Evolutionary conservation across 1,140 invertebrate species (phyloP).

Genomic region (Euwallacea similis): DNA sequence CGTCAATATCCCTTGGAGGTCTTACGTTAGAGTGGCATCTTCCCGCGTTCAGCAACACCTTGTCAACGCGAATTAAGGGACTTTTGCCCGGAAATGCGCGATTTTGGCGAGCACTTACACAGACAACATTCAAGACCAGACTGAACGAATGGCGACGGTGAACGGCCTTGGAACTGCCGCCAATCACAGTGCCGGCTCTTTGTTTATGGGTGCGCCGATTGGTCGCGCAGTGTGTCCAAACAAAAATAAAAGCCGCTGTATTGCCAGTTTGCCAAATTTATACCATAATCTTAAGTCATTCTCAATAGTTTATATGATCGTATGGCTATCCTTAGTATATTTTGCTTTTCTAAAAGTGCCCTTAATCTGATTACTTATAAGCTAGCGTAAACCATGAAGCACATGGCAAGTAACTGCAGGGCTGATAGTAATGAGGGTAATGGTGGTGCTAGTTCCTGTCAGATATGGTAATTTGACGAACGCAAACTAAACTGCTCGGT

Average conservation of each 20-base stretch:
- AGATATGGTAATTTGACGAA: neutral
- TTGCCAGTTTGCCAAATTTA: neutral
- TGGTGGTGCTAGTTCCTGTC: neutral
- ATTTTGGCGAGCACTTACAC: neutral
- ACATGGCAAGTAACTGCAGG: neutral
- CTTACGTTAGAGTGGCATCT: neutral
- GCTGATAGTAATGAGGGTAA: neutral
- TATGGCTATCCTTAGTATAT: neutral
- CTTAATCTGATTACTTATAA: neutral
- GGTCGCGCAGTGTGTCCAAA: slow-evolving; percentile 38
- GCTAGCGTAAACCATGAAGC: neutral
- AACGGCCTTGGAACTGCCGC: slow-evolving; percentile 40
- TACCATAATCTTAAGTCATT: no score
- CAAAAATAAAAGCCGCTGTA: slow-evolving; percentile 40
- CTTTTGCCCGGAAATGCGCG: neutral
- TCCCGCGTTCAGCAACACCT: neutral
- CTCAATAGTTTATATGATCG: no score
- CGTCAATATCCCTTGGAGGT: neutral
- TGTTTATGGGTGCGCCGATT: slow-evolving; percentile 43
- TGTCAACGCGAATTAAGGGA: neutral
- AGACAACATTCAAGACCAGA: slow-evolving; percentile 8
- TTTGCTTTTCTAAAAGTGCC: neutral
- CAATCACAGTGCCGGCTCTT: slow-evolving; percentile 39
- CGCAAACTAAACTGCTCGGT: neutral
- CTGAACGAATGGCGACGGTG: slow-evolving; percentile 8